Evolutionary conservation across 2,888 invertebrate species (phyloP).

Genomic region (Lordiphosa fenestrarum): DNA sequence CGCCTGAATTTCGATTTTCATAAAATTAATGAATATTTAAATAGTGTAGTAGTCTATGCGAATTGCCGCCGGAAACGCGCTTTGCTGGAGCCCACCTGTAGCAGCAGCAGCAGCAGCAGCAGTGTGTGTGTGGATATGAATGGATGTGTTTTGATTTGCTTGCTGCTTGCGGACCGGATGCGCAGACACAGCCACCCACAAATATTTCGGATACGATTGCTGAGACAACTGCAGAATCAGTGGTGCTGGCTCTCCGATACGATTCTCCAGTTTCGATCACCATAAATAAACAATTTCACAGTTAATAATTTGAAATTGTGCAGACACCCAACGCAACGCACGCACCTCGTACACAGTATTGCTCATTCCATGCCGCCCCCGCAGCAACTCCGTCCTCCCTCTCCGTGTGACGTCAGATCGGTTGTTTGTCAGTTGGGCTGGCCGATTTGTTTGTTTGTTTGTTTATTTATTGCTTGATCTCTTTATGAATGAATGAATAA

Average conservation of each 20-base stretch:
- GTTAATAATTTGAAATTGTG: constrained; percentile 62
- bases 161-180: constrained; percentile 48
- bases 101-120: not conserved
- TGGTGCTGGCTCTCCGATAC: not conserved
- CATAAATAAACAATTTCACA: constrained; percentile 60
- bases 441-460: constrained; percentile 60
- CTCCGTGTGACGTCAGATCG: constrained; percentile 46
- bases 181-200: constrained; percentile 32
- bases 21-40: constrained; percentile 72
- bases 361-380: constrained; percentile 46
- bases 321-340: constrained; percentile 35
- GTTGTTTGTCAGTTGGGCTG: constrained; percentile 55
- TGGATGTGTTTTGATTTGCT: constrained; percentile 25
- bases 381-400: not conserved
- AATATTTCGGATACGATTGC: constrained; percentile 7
- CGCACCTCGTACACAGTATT: constrained; percentile 31
- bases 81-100: constrained; percentile 48
- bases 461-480: constrained; percentile 50
- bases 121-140: no score
- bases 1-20: constrained; percentile 61
- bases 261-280: constrained; percentile 40
- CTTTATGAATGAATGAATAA: constrained; percentile 74
- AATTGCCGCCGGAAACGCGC: constrained; percentile 69
- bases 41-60: constrained; percentile 53
- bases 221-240: constrained; percentile 26